Evolutionary conservation across 1,140 invertebrate genomes (phyloP), one percentile per base, ranked within the genome.

Genomic region (Drosophila lowei): DNA sequence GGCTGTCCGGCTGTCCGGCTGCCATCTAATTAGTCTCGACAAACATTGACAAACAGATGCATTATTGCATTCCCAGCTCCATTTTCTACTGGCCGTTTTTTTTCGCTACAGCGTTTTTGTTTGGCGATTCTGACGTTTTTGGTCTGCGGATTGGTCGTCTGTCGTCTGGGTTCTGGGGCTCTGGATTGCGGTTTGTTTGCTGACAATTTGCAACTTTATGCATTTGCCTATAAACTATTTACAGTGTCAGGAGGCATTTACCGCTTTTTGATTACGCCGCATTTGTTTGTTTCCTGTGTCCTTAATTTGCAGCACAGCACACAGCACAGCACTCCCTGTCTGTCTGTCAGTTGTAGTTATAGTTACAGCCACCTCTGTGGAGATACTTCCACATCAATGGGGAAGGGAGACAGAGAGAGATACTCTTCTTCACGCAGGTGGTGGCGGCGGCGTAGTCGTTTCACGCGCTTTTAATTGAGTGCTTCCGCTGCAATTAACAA

Each of bases 381-480:
- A 34, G 30, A 34, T 34, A 34, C 30, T 30, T 1, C 8, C 53
- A 47, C 18, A 46, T 18, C 18, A 18, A 18, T 1, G 1, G 18
- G 18, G 18, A 18, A 18, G 1, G 2, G 18, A 2, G 18, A 18
- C 18, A 18, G 18, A 18, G 18, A 18, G 18, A 18, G 18, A 18
- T 18, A 28, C 23, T 47, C 11, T 53, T 16, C 47, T 55, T 52
- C 30, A 48, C 49, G 64, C 80, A 86, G 81, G 83, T 85, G 83
- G 77, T 83, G 79, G 30, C 4, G 23, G 23, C 23, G 23, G 23
- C 23, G 30, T 66, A 74, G 65, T 81, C 81, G 83, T 88, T 88
- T 88, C 84, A 88, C 83, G 83, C 83, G 84, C 83, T 79, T 88
- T 88, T 88, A 88, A 88, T 88, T 88, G 83, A 88, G 83, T 88